Evolutionary conservation across 2,888 invertebrate species (phyloP), one percentile per base, ranked within the genome.

Genomic region (Drosophila affinis): DNA sequence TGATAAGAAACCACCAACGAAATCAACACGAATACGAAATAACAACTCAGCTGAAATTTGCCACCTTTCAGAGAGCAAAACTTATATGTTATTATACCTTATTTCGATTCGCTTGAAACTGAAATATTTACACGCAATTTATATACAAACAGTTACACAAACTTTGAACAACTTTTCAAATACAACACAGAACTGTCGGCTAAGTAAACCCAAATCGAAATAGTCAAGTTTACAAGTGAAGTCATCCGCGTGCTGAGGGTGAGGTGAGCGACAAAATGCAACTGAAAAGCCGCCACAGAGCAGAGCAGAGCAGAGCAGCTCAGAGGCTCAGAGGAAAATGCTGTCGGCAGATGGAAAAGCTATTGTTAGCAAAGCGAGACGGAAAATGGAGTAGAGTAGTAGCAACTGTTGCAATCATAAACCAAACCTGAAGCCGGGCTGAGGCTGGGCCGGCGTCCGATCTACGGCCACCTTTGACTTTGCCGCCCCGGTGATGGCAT

Each of bases 221-320:
- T 58, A 46, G 67, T 58, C 9, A 59, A 32, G 24, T 55, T 17
- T 51, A 48, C 21, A 21, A 21, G 21, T 21, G 3, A 53, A 56
- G 58, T 51, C 52, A 70, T 76, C 70, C 81, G 83, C 74, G 80
- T 71, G 76, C 52, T 65, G 58, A 6, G 72, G 52, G 63, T 75
- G 80, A 85, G 70, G 63, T 75, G 80, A 85, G 70, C 86, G 80
- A 82, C 85, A 73, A 87, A 89, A 70, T 85, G 89, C 85, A 85
- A 85, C 85, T 85, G 80, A 85, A 39, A 39, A n/a, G 39, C 39
- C 39, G 14, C 39, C 14, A 7, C 39, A 7, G 39, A 21, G 21
- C 21, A 21, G 39, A 85, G 82, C 88, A 88, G 81, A 85, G 82
- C 88, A 88, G 81, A 88, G 80, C 69, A 79, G 73, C 63, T 61